Conservation (phyloP, 2,797 vertebrate species). For the Molossus alvarezi region DNA sequence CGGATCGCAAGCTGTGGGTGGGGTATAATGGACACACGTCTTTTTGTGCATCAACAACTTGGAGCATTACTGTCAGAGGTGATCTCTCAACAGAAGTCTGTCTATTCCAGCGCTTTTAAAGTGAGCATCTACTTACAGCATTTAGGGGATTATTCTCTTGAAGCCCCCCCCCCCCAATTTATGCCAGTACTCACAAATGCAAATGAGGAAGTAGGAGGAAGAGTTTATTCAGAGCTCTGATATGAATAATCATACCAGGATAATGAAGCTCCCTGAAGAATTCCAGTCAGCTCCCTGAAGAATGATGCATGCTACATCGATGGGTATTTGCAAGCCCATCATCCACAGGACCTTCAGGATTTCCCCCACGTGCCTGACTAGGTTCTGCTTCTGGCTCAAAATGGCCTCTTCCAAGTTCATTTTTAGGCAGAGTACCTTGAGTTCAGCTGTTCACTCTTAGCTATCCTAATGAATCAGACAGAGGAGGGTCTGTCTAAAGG, state of each 20-base stretch:
- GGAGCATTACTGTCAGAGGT: constrained; percentile 32
- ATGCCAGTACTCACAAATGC: constrained; percentile 40
- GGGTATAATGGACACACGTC: neutral
- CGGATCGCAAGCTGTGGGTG: constrained; percentile 57
- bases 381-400: constrained; percentile 66
- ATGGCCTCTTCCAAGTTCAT: constrained; percentile 76
- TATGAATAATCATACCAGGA: constrained; percentile 37
- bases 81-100: neutral
- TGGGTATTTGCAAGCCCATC: neutral
- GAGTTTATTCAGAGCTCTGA: constrained; percentile 34
- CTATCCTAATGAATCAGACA: neutral
- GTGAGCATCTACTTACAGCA: constrained; percentile 33
- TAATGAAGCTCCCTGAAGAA: constrained; percentile 60
- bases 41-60: constrained; percentile 74
- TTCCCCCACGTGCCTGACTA: constrained; percentile 12
- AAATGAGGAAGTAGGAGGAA: constrained; percentile 58
- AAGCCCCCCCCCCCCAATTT: neutral
- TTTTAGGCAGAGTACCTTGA: constrained; percentile 46
- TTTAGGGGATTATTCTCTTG: constrained; percentile 25
- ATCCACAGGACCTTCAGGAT: constrained; percentile 20
- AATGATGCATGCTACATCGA: neutral
- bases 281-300: neutral
- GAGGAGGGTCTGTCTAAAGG: neutral
- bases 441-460: neutral
- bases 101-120: constrained; percentile 45